phyloP scores from a whole-genome alignment of 2,797 vertebrate species.

The Coccyzus lansbergi region DNA sequence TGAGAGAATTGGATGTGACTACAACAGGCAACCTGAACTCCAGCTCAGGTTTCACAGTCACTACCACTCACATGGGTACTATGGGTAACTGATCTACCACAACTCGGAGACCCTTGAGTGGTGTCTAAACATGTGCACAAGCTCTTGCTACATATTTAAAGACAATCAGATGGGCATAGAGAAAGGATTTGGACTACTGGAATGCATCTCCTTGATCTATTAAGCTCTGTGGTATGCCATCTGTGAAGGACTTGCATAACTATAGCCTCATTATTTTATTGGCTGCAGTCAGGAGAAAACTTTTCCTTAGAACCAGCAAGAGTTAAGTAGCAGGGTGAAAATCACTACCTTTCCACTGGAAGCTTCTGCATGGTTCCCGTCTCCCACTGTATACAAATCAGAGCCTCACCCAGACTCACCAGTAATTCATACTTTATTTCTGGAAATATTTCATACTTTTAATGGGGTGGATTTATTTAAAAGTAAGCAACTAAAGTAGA shows the following conservation, averaged over 20 bases:
- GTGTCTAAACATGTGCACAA: neutral
- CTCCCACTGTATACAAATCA: neutral
- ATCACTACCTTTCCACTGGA: neutral
- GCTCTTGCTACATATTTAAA: neutral
- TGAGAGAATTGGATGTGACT: neutral
- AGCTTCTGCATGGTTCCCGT: neutral
- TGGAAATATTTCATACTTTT: neutral
- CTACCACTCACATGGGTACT: neutral
- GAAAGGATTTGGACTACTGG: neutral
- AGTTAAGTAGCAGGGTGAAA: slow-evolving; percentile 1
- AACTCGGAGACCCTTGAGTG: neutral
- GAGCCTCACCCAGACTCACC: neutral
- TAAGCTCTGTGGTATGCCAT: neutral
- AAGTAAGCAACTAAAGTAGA: neutral
- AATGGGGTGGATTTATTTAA: neutral
- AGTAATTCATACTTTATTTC: neutral
- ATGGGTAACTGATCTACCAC: neutral
- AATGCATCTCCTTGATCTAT: neutral
- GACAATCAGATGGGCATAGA: neutral
- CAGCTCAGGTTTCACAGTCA: neutral
- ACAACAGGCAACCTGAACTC: neutral
- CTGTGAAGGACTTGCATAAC: slow-evolving; percentile 1
- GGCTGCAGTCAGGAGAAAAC: neutral
- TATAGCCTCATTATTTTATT: neutral
- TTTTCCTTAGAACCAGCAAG: neutral